phyloP scores from a whole-genome alignment of 2,113 vertebrate species.

The Saguinus imperator region DNA sequence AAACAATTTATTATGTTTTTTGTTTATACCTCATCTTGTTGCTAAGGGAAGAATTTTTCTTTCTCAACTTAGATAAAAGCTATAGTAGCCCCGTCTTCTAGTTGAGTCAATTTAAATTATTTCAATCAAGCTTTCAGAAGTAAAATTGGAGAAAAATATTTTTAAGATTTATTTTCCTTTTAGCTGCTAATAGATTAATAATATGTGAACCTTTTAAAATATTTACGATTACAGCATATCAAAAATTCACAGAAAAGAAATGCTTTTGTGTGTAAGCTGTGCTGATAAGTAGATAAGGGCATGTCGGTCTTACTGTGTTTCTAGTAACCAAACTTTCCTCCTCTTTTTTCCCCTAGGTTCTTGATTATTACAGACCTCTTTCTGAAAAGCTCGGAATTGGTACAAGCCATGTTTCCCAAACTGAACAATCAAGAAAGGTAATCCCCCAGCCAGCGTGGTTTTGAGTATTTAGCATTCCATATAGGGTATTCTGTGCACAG shows the following conservation, averaged over 20 bases:
- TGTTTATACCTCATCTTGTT: neutral
- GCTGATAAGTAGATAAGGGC: neutral
- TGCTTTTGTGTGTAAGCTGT: neutral
- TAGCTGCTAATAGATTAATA: neutral
- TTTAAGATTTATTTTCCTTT: neutral
- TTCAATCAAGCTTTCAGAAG: neutral
- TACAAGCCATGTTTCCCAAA: constrained; percentile 90
- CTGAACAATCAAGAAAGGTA: constrained; percentile 95
- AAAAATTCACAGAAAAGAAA: neutral
- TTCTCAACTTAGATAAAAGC: neutral
- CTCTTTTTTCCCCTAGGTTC: constrained; percentile 85
- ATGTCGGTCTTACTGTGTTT: neutral
- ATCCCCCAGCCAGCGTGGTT: constrained; percentile 77
- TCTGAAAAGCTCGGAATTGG: constrained; percentile 90
- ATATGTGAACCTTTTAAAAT: neutral
- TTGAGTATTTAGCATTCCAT: constrained; percentile 79
- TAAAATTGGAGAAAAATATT: neutral
- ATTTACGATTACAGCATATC: neutral
- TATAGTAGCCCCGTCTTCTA: neutral
- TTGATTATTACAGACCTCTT: constrained; percentile 93
- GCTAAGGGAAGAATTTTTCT: neutral
- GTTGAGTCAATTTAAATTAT: neutral
- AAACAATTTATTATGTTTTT: neutral
- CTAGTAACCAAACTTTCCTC: constrained; percentile 19
- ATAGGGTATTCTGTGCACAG: constrained; percentile 79